Evolutionary conservation across 2,797 vertebrate genomes (phyloP).

Genomic region (Bradypodion ventrale): DNA sequence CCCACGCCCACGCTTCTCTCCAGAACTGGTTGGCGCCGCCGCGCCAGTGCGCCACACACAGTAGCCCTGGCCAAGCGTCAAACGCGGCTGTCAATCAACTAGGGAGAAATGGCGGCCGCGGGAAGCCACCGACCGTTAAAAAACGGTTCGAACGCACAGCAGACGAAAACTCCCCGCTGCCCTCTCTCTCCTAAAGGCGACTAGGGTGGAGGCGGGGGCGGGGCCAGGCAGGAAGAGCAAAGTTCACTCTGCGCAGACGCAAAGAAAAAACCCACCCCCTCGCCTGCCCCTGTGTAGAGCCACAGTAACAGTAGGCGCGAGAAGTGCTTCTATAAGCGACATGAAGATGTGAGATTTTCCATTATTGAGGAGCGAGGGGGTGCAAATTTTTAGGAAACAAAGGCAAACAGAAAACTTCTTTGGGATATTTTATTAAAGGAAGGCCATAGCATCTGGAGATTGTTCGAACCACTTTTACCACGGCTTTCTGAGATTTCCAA

Average conservation of each 20-base stretch:
- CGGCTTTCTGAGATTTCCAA: no score
- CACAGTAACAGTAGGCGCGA: neutral
- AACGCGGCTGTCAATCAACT: neutral
- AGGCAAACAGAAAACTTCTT: no score
- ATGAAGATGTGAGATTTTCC: neutral
- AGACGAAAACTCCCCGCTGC: neutral
- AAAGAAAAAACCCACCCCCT: neutral
- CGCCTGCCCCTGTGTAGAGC: no score
- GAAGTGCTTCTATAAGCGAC: neutral
- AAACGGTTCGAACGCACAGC: neutral
- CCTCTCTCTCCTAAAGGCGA: neutral
- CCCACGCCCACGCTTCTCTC: neutral
- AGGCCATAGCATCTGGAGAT: neutral
- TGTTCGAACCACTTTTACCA: neutral
- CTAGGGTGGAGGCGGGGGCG: neutral
- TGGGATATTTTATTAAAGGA: no score
- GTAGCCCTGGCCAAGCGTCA: neutral
- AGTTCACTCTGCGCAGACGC: neutral
- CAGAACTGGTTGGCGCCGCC: no score
- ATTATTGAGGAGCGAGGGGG: neutral
- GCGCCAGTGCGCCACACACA: no score
- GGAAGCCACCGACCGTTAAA: neutral
- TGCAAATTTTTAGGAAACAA: no score
- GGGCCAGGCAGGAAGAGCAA: conserved; percentile 2
- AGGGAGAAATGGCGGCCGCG: neutral